Base-by-base conservation (phyloP, 2,113 vertebrate genomes). In the Perca flavescens region DNA sequence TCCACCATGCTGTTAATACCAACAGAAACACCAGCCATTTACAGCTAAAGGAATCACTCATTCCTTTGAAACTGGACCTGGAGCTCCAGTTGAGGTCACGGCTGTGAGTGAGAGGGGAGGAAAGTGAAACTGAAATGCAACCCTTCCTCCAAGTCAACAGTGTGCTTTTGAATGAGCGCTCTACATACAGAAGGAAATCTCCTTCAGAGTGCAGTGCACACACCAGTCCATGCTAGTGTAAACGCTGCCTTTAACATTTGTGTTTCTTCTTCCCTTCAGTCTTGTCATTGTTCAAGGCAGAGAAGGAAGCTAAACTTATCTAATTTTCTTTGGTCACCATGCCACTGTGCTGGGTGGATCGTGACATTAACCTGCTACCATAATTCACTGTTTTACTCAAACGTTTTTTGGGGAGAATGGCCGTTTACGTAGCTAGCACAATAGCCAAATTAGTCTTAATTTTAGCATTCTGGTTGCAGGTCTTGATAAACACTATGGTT, bases 41-140 rank as follows among this genome's bases (percentile, higher is more conserved):
- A 25, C 21, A 31, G n/a, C 54, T 13, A 43, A 60, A 79, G 57
- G 15, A 60, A 52, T 64, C 17, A 16, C 43, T 77, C 53, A 31
- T 52, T 77, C 36, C 17, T 12, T 68, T 60, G 52, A 74, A 83
- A 63, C 43, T 7, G 25, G 74, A 79, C 43, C 66, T 31, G 62
- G 58, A 49, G 61, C 46, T 77, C 50, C 58, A 46, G 64, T 60
- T 62, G 83, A 86, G 28, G 83, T 77, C 74, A 78, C 10, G 9
- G 50, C 4, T 49, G 52, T 21, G 80, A 84, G 47, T 70, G 60
- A 82, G 60, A 75, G 63, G 53, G 50, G 12, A 81, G 73, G 67
- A 54, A 54, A 71, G 75, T 62, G 67, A 71, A 84, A 67, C 14
- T 85, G 81, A 89, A 89, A 89, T 14, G 63, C 75, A 84, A 86